A percentile compares a stretch with the other conserved stretches of the same genome.
Conservation (phyloP, 2,797 vertebrate genomes). For the Thaleichthys pacificus region DNA sequence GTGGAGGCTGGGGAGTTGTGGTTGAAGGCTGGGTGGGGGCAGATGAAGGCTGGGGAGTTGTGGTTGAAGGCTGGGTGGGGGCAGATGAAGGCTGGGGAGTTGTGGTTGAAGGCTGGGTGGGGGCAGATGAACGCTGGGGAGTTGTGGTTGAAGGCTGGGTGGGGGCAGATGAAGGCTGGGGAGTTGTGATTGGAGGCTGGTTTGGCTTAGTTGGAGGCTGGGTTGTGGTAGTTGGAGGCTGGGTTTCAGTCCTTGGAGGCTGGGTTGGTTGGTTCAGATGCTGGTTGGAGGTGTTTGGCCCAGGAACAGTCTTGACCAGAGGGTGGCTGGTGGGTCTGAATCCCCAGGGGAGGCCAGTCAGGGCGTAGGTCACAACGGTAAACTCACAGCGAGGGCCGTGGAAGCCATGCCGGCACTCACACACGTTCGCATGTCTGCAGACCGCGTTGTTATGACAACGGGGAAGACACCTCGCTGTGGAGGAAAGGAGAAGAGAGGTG, state of each 20-base stretch:
- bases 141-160: background rate
- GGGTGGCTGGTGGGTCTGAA: constrained; percentile 1
- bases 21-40: background rate
- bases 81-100: no score
- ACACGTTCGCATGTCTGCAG: constrained; percentile 39
- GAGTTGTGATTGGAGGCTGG: background rate
- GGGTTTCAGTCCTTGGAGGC: background rate
- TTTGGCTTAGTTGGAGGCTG: background rate
- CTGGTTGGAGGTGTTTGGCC: background rate
- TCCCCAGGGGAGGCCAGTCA: background rate
- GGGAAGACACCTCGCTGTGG: constrained; percentile 47
- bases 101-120: background rate
- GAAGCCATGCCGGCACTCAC: constrained; percentile 45
- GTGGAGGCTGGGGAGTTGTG: constrained; percentile 3
- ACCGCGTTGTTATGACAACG: constrained; percentile 47
- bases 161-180: background rate
- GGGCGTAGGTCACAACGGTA: background rate
- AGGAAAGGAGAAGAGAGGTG: constrained; percentile 1
- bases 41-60: background rate
- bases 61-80: background rate
- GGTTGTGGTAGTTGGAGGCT: background rate
- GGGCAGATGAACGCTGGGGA: no score
- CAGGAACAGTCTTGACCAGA: background rate
- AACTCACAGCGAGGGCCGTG: constrained; percentile 48
- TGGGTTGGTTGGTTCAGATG: background rate